Percentiles rank a stretch among this genome's conserved stretches.
These are phyloP conservation scores for Nematopogon swammerdamellus DNA, from an alignment of 2,888 invertebrate species.

Conservation along the genomic window DNA sequence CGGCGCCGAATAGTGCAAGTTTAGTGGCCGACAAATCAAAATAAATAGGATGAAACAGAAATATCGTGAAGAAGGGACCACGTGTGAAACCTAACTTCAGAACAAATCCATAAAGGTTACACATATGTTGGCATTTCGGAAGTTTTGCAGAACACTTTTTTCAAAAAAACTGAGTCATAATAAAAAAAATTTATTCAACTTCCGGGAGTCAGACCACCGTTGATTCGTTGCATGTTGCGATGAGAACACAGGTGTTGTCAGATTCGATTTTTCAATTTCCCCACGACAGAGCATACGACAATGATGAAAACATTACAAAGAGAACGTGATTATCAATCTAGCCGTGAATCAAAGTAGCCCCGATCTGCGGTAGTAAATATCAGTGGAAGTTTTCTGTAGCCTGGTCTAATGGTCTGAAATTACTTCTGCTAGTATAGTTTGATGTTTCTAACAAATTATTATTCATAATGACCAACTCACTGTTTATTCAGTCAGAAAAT, in stretches of 20 bases:
- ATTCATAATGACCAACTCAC: too few relatives aligned
- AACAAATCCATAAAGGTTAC: conserved; percentile 5
- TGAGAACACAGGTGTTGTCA: conserved; percentile 2
- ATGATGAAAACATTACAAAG: conserved; percentile 4
- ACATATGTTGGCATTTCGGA: conserved; percentile 4
- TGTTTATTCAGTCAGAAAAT: too few relatives aligned
- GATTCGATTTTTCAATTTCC: conserved; percentile 3
- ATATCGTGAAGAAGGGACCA: conserved; percentile 5
- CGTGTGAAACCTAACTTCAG: conserved; percentile 4
- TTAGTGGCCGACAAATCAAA: conserved; percentile 5
- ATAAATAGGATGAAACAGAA: conserved; percentile 2
- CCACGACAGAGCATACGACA: conserved; percentile 3
- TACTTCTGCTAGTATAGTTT: too few relatives aligned
- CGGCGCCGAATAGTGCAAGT: conserved; percentile 4
- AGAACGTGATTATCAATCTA: conserved; percentile 5
- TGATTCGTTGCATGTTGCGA: too few relatives aligned
- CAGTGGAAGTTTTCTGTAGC: too few relatives aligned
- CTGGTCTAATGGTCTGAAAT: too few relatives aligned
- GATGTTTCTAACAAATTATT: too few relatives aligned
- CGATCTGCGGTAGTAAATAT: conserved; percentile 4
- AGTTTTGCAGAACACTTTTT: conserved; percentile 5
- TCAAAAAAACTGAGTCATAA: conserved; percentile 4
- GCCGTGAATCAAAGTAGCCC: conserved; percentile 5
- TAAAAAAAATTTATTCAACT: not conserved
- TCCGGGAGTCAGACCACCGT: too few relatives aligned